Evolutionary conservation across 2,888 invertebrate genomes (phyloP).

Genomic region (Mechanitis mazaeus): DNA sequence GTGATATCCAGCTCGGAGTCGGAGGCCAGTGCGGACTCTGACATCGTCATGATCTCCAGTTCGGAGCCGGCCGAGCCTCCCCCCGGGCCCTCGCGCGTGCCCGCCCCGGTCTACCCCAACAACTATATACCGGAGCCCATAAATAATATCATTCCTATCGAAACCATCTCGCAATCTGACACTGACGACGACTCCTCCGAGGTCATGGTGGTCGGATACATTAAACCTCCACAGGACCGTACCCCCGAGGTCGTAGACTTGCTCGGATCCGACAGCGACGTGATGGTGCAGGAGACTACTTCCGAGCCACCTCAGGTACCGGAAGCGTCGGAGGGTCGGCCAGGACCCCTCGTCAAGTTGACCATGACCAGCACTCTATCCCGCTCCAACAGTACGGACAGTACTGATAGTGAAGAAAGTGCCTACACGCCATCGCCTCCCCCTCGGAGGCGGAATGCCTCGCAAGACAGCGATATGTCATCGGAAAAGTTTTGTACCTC

Average conservation of each 20-base stretch:
- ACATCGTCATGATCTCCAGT: slow-evolving; percentile 57
- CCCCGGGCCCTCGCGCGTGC: slow-evolving; percentile 40
- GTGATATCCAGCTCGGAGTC: slow-evolving; percentile 61
- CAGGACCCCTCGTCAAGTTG: slow-evolving; percentile 34
- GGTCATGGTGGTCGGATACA: slow-evolving; percentile 79
- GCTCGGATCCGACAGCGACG: slow-evolving; percentile 75
- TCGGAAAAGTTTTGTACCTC: slow-evolving; percentile 10
- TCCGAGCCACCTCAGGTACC: slow-evolving; percentile 33
- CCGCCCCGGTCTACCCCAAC: slow-evolving; percentile 48
- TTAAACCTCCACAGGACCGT: slow-evolving; percentile 80
- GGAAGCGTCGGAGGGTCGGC: slow-evolving; percentile 24
- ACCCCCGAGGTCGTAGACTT: slow-evolving; percentile 81
- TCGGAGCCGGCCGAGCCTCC: slow-evolving; percentile 44
- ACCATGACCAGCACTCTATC: slow-evolving; percentile 15
- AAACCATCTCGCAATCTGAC: slow-evolving; percentile 68
- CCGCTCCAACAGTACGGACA: neutral
- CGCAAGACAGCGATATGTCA: neutral
- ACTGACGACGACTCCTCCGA: slow-evolving; percentile 72
- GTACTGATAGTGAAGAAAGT: slow-evolving; percentile 43
- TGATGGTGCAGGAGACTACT: slow-evolving; percentile 53
- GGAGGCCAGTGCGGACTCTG: slow-evolving; percentile 55
- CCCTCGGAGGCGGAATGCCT: slow-evolving; percentile 15
- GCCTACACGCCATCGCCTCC: slow-evolving; percentile 35
- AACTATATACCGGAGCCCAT: slow-evolving; percentile 46
- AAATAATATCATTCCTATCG: slow-evolving; percentile 59